These are phyloP conservation scores for Erythrocercus mccallii DNA, from an alignment of 2,113 vertebrate species.

Conservation along the genomic window DNA sequence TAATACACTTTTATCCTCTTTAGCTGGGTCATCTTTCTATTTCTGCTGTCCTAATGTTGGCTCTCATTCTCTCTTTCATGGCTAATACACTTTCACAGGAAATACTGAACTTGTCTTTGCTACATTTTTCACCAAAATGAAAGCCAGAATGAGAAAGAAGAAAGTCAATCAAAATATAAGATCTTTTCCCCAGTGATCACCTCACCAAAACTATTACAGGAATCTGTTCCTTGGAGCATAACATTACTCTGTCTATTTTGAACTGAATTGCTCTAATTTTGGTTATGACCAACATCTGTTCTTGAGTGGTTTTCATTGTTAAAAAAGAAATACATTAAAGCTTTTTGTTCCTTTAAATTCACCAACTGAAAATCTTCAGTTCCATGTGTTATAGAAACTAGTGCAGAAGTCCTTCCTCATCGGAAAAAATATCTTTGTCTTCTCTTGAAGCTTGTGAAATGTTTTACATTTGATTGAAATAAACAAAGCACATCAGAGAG, in stretches of 20 bases:
- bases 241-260: neutral
- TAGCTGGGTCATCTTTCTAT: neutral
- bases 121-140: neutral
- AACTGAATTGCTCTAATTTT: constrained; percentile 6
- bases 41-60: neutral
- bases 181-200: neutral
- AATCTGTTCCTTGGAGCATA: neutral
- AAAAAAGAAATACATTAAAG: constrained; percentile 1
- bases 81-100: neutral
- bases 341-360: constrained; percentile 11
- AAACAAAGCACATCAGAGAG: constrained; percentile 14
- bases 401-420: neutral
- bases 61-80: neutral
- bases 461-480: neutral
- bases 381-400: neutral
- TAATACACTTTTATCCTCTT: neutral
- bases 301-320: constrained; percentile 14
- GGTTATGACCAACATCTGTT: constrained; percentile 6
- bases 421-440: constrained; percentile 5
- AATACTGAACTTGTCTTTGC: neutral
- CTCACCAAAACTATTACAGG: neutral
- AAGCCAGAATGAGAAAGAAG: constrained; percentile 2
- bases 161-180: neutral
- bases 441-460: constrained; percentile 14
- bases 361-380: neutral